These are phyloP conservation scores for Scelioninae gen. 1 DNA, from an alignment of 2,888 invertebrate species.

Conservation along the genomic window DNA sequence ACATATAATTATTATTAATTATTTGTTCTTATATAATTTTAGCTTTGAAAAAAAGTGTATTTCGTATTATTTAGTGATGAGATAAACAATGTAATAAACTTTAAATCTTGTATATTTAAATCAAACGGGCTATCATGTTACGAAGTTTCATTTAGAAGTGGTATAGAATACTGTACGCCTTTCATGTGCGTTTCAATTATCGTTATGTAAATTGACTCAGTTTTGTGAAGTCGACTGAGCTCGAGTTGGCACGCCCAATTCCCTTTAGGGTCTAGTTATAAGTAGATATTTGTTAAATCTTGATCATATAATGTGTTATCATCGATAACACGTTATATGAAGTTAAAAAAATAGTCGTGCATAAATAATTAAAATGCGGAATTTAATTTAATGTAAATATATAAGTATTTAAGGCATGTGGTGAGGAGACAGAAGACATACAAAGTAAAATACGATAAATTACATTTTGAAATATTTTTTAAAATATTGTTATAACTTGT, in stretches of 20 bases:
- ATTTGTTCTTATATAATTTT: too few relatives aligned
- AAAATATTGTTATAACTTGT: too few relatives aligned
- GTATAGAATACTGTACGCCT: slow-evolving; percentile 74
- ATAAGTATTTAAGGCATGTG: too few relatives aligned
- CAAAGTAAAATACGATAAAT: too few relatives aligned
- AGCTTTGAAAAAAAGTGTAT: not conserved
- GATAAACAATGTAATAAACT: slow-evolving; percentile 14
- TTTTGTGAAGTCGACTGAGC: slow-evolving; percentile 76
- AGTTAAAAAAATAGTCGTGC: too few relatives aligned
- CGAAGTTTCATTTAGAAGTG: slow-evolving; percentile 73
- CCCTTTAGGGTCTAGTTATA: slow-evolving; percentile 63
- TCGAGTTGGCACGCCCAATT: slow-evolving; percentile 69
- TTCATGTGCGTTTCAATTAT: slow-evolving; percentile 83
- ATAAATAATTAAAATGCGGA: too few relatives aligned
- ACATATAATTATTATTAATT: too few relatives aligned
- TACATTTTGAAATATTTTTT: too few relatives aligned
- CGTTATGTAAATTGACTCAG: slow-evolving; percentile 83
- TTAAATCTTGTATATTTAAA: slow-evolving; percentile 41
- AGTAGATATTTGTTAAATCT: slow-evolving; percentile 62
- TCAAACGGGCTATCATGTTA: slow-evolving; percentile 71
- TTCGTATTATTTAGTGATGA: not conserved
- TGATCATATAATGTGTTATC: slow-evolving; percentile 71
- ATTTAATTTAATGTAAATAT: too few relatives aligned
- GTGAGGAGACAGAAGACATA: too few relatives aligned
- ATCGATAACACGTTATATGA: too few relatives aligned